Evolutionary conservation across 1,140 invertebrate genomes (phyloP), one percentile per base, ranked within the genome.

Genomic region (Vanessa atalanta): DNA sequence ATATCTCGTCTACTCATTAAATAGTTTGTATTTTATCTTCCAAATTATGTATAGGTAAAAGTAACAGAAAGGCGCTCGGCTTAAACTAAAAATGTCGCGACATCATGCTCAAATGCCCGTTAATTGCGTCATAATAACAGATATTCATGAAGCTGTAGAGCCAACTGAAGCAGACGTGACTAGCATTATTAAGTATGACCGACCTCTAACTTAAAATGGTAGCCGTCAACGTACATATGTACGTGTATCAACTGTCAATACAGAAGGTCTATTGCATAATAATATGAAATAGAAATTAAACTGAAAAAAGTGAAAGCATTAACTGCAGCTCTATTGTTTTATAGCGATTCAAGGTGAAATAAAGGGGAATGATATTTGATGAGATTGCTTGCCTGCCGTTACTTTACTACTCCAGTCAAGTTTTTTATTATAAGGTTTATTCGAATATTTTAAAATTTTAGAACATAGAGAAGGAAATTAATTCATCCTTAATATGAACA

Each of bases 181-280:
- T 63, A 31, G 67, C 67, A 73, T 79, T 65, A 57, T 53, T 70
- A 64, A 67, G 68, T 72, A 69, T 47, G 67, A 72, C 67, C 68
- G 66, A 66, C 55, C 71, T 73, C 37, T 37, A 60, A 67, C 65
- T 66, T 66, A 73, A 73, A 72, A 71, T 73, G 67, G 70, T 53
- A 66, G 57, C 67, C 73, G 67, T 50, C 43, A 65, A 73, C 71
- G 53, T 71, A 73, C 71, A 48, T 71, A 60, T 60, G 77, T 76
- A 79, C 77, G 77, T 79, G 77, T 64, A 72, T 63, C 50, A 76
- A 79, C 72, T 79, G 57, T 61, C 63, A 73, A 76, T 73, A 69
- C 50, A 47, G 12, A 31, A 14, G 55, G 55, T 55, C 31, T 37
- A 15, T 61, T 61, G 20, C 23, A 1, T 60, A 20, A 61, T 37